phyloP scores from a whole-genome alignment of 2,113 vertebrate species.

The Pterocles gutturalis region DNA sequence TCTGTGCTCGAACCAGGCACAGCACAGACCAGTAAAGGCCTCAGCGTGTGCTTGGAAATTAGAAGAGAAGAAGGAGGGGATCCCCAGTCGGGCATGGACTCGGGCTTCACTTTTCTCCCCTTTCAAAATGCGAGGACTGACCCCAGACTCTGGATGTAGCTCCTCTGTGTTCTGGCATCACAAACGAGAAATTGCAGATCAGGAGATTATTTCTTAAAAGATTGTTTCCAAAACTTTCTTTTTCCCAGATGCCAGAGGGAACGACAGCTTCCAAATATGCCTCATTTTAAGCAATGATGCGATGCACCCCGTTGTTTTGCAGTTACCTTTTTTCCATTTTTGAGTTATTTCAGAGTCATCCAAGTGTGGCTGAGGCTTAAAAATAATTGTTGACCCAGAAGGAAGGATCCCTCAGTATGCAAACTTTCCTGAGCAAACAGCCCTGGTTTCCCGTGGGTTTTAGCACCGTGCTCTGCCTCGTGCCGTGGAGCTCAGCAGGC shows the following conservation, averaged over 20 bases:
- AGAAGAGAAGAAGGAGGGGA: background rate
- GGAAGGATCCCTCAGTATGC: background rate
- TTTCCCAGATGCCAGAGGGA: background rate
- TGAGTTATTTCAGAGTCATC: background rate
- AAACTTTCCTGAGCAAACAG: background rate
- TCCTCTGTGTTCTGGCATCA: background rate
- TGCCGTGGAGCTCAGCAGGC: background rate
- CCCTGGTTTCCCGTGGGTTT: background rate
- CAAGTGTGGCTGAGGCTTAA: background rate
- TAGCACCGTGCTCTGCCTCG: background rate
- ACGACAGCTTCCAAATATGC: background rate
- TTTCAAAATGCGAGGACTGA: background rate
- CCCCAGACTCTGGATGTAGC: background rate
- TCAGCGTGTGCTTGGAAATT: background rate
- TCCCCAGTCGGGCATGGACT: background rate
- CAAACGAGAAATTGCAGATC: background rate
- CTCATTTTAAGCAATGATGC: background rate
- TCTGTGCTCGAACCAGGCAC: rapidly evolving
- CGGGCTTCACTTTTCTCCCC: background rate
- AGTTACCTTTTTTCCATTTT: background rate
- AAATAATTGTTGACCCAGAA: background rate
- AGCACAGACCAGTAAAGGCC: background rate
- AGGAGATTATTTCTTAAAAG: background rate
- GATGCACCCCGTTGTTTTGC: background rate
- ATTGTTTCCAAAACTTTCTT: background rate